phyloP scores from a whole-genome alignment of 2,113 vertebrate species.

The Erythrolamprus reginae region DNA sequence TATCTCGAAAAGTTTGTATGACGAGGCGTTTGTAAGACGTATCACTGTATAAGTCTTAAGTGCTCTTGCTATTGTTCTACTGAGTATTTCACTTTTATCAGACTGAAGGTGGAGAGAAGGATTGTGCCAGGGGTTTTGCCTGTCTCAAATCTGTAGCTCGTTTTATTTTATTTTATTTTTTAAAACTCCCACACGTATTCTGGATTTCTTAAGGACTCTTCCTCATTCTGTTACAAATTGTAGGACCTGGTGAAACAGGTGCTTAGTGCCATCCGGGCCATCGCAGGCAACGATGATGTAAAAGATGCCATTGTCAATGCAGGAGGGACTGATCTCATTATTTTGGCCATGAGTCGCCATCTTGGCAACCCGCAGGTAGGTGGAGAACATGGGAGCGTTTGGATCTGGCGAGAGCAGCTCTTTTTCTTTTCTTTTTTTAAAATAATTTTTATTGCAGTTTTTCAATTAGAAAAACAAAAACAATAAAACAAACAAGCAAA shows the following conservation, averaged over 20 bases:
- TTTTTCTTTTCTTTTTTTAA: too few species aligned
- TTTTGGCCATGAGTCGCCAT: slow-evolving; percentile 85
- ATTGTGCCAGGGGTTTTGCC: background rate
- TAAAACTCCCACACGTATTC: rapidly evolving
- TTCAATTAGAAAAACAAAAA: too few species aligned
- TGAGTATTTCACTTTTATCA: background rate
- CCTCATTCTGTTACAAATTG: rapidly evolving
- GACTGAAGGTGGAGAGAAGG: background rate
- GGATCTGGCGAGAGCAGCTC: background rate
- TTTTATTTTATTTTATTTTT: background rate
- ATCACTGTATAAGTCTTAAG: too few species aligned
- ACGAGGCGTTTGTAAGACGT: too few species aligned
- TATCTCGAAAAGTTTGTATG: too few species aligned
- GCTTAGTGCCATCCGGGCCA: slow-evolving; percentile 77
- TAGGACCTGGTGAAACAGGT: slow-evolving; percentile 91
- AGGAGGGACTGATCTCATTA: slow-evolving; percentile 80
- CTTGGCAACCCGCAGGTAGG: slow-evolving; percentile 76
- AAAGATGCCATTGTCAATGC: slow-evolving; percentile 84
- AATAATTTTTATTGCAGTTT: too few species aligned
- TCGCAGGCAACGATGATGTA: slow-evolving; percentile 91
- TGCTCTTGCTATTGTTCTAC: too few species aligned
- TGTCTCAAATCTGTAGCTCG: background rate
- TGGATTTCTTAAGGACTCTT: rapidly evolving
- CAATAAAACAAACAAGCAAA: too few species aligned
- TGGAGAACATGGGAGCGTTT: background rate